Percentiles rank a stretch among this genome's conserved stretches.
Evolutionary conservation across 2,888 invertebrate species (phyloP).

Genomic region (Leptinotarsa haldemani): DNA sequence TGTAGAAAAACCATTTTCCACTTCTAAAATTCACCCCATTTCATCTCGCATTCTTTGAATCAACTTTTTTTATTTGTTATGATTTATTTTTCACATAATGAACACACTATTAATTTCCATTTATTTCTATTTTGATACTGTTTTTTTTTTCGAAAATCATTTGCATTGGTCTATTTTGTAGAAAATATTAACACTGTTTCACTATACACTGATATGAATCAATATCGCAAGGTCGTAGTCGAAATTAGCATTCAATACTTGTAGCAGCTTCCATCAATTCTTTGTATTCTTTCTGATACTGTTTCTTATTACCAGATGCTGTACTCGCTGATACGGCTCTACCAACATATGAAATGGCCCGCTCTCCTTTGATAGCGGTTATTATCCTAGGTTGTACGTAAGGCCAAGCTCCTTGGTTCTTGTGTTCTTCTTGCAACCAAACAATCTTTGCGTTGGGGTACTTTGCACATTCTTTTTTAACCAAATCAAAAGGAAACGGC

Average conservation of each 20-base stretch:
- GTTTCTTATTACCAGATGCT: slow-evolving; percentile 97
- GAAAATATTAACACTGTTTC: too few species aligned
- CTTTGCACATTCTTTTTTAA: slow-evolving; percentile 84
- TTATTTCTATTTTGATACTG: too few species aligned
- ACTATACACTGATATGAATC: too few species aligned
- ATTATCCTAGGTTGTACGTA: slow-evolving; percentile 90
- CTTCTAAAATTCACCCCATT: too few species aligned
- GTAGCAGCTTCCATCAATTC: slow-evolving; percentile 16
- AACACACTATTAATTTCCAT: too few species aligned
- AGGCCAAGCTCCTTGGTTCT: slow-evolving; percentile 92
- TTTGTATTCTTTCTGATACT: slow-evolving; percentile 69
- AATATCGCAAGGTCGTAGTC: neutral
- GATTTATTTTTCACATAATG: too few species aligned
- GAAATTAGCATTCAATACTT: neutral
- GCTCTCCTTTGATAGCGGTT: slow-evolving; percentile 81
- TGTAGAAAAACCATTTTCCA: too few species aligned
- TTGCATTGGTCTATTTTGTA: too few species aligned
- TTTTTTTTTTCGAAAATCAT: too few species aligned
- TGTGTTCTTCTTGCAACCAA: slow-evolving; percentile 96
- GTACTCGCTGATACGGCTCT: slow-evolving; percentile 93
- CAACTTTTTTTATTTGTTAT: too few species aligned
- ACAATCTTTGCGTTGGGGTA: slow-evolving; percentile 86
- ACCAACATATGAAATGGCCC: slow-evolving; percentile 88
- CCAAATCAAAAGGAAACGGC: slow-evolving; percentile 94
- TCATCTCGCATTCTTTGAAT: too few species aligned